Conservation (phyloP, 2,113 vertebrate species). For the Macquaria ambigua region DNA sequence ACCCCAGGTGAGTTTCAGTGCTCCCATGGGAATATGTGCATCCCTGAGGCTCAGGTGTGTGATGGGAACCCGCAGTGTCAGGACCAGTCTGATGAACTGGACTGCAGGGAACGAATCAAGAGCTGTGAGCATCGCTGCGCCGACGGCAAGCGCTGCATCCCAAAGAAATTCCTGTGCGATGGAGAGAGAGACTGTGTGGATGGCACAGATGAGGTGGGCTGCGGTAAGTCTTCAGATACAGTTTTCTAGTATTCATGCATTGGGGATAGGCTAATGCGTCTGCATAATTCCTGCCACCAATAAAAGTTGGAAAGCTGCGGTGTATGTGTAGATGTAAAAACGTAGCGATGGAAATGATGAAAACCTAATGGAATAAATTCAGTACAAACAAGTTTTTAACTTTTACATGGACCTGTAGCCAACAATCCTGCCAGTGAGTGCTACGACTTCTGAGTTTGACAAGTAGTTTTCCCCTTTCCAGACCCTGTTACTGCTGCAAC, state of each 20-base stretch:
- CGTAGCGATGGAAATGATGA: rapidly evolving
- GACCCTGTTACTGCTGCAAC: not conserved
- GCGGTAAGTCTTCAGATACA: conserved; percentile 73
- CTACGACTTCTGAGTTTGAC: not conserved
- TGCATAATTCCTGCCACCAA: not conserved
- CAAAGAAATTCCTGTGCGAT: conserved; percentile 88
- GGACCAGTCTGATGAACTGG: conserved; percentile 87
- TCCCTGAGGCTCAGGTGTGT: conserved; percentile 81
- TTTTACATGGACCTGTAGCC: not conserved
- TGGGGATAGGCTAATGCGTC: not conserved
- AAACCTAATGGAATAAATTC: not conserved
- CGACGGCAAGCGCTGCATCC: conserved; percentile 85
- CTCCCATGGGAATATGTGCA: conserved; percentile 80
- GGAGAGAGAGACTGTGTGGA: conserved; percentile 90
- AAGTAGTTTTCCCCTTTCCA: not conserved
- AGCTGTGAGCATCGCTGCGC: conserved; percentile 88
- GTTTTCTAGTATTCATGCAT: not conserved
- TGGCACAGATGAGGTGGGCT: conserved; percentile 85
- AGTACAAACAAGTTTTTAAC: not conserved
- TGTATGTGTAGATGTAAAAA: not conserved
- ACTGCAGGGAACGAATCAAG: conserved; percentile 78
- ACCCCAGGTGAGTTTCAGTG: conserved; percentile 86
- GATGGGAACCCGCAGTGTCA: conserved; percentile 88
- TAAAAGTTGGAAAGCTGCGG: not conserved
- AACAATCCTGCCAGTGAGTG: not conserved